phyloP scores from a whole-genome alignment of 1,140 invertebrate genomes.

The Littorina saxatilis region DNA sequence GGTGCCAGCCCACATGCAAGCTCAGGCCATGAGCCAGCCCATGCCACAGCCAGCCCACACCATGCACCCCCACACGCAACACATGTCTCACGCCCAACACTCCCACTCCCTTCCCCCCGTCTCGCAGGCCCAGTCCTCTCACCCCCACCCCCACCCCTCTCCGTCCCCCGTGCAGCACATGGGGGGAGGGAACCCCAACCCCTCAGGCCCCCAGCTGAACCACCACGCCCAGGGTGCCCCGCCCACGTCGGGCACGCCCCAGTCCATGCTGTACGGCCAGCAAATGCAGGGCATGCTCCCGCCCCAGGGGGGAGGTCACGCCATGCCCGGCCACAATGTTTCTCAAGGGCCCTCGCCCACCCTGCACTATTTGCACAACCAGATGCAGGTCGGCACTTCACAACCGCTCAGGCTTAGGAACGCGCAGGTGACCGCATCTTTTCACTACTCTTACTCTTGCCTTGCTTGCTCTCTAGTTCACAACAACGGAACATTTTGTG shows the following conservation, averaged over 20 bases:
- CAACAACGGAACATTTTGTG: no score
- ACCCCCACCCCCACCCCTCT: conserved; percentile 36
- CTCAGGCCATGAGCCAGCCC: conserved; percentile 18
- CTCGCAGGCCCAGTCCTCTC: conserved; percentile 29
- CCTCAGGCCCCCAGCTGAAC: conserved; percentile 37
- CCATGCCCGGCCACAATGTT: conserved; percentile 35
- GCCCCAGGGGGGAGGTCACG: conserved; percentile 31
- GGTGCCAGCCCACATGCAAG: conserved; percentile 50
- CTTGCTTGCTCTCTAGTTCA: no score
- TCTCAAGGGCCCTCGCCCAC: not conserved
- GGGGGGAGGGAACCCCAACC: not conserved
- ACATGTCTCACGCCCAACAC: not conserved
- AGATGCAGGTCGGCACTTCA: no score
- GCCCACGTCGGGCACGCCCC: conserved; percentile 54
- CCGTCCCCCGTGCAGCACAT: conserved; percentile 27
- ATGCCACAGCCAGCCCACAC: conserved; percentile 29
- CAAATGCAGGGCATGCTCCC: conserved; percentile 22
- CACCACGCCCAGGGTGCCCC: conserved; percentile 39
- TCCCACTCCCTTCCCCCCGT: not conserved
- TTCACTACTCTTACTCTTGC: no score
- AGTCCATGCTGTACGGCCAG: conserved; percentile 42
- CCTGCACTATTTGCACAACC: conserved; percentile 9
- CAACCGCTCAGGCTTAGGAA: no score
- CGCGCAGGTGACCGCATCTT: no score
- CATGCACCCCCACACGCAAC: conserved; percentile 24